Base-by-base conservation (phyloP, 2,888 invertebrate species). In the Noctua pronuba region DNA sequence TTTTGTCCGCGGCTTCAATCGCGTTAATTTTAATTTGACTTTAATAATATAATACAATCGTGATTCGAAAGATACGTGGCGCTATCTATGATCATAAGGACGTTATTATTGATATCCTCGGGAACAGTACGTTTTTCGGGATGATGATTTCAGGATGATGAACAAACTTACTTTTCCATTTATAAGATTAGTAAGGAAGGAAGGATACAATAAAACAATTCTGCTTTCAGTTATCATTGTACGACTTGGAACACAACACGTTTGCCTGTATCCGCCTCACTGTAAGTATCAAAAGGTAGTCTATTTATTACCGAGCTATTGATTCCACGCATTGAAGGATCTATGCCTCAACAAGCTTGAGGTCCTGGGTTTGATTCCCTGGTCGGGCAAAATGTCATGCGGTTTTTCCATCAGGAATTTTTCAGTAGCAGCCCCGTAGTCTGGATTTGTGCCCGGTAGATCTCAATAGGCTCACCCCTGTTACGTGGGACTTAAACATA, bases 211-310 rank as follows among this genome's bases (percentile, higher is more conserved):
- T 52, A 52, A 52, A 52, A 55, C 52, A n/a, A 11, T n/a, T 64
- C 38, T 80, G 44, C 35, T 80, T 80, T 65, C 75, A 80, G 80
- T 44, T 80, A 38, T 44, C 75, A 24, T 1, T 80, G 58, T 75
- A 65, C 31, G 75, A 81, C 28, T 0, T 11, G 2, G 1, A 1
- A 18, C 0, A 21, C 1, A 7, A 2, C 13, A 11, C 16, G 6
- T 69, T 65, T 18, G 5, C 16, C 24, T 80, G 81, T 49, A 64
- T 80, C 28, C 74, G 55, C 5, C 41, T 80, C 16, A 58, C 24
- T 7, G 80, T 80, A 69, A 74, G 80, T 80, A 41, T 31, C 21
- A 46, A 1, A 6, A 35, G 13, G 6, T 68, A 11, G 1, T 49
- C n/a, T 24, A 41, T 60, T 31, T 35, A 75, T 28, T 24, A 16